These are phyloP conservation scores for Anoplophora glabripennis DNA, from an alignment of 1,140 invertebrate genomes.

Conservation along the genomic window DNA sequence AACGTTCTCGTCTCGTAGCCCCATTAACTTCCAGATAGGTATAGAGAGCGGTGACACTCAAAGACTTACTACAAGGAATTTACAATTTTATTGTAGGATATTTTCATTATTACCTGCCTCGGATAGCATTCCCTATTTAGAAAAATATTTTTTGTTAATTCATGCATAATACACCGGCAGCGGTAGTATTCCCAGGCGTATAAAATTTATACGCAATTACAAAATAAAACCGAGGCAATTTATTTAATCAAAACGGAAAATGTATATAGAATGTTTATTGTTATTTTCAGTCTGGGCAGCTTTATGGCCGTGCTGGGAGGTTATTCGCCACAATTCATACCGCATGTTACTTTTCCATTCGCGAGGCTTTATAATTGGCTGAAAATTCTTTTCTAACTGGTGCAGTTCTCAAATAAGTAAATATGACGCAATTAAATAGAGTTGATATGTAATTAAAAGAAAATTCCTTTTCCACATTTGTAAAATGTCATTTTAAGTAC, in stretches of 20 bases:
- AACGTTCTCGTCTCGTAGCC: constrained; percentile 37
- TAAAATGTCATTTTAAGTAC: too few relatives aligned
- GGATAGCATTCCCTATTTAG: constrained; percentile 34
- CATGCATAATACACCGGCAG: constrained; percentile 18
- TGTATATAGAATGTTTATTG: background rate
- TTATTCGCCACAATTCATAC: too few relatives aligned
- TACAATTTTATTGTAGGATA: constrained; percentile 42
- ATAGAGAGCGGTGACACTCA: constrained; percentile 35
- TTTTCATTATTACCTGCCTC: constrained; percentile 40
- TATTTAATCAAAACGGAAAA: too few relatives aligned
- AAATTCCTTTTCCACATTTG: too few relatives aligned
- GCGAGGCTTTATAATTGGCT: too few relatives aligned
- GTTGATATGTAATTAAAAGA: too few relatives aligned
- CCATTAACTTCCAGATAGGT: constrained; percentile 39
- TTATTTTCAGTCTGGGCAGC: background rate
- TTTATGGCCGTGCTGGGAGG: background rate
- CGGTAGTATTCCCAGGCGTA: background rate
- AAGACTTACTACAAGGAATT: constrained; percentile 34
- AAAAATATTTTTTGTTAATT: constrained; percentile 33
- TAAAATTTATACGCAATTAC: background rate
- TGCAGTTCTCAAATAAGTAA: too few relatives aligned
- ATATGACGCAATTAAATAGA: too few relatives aligned
- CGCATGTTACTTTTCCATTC: too few relatives aligned
- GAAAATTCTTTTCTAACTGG: too few relatives aligned
- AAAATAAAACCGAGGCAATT: background rate